phyloP scores from a whole-genome alignment of 1,140 invertebrate species.

The Drosophila nigromelanica region DNA sequence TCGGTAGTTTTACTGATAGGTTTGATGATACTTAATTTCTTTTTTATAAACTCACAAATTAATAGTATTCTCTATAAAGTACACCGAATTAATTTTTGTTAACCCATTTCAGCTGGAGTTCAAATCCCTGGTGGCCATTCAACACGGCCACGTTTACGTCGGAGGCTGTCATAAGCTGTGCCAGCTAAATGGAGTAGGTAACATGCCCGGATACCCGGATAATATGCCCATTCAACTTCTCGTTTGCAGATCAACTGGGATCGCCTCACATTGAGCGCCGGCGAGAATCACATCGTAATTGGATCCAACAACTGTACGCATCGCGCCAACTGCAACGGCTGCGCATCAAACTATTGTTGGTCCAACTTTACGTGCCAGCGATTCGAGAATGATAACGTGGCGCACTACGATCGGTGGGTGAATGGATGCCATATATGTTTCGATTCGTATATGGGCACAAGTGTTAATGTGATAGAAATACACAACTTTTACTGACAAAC shows the following conservation, averaged over 20 bases:
- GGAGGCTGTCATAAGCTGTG: conserved; percentile 68
- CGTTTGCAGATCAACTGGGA: conserved; percentile 66
- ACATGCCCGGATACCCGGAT: background rate
- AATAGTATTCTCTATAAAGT: too few species aligned
- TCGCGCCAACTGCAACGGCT: conserved; percentile 54
- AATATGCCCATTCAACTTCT: background rate
- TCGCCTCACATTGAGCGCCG: conserved; percentile 65
- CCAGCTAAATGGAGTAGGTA: conserved; percentile 56
- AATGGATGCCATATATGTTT: background rate
- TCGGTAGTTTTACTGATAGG: too few species aligned
- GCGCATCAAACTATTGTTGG: conserved; percentile 66
- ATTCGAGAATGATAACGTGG: conserved; percentile 76
- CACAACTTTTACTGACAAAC: too few species aligned
- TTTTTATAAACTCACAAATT: too few species aligned
- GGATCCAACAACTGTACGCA: conserved; percentile 49
- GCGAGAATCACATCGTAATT: conserved; percentile 61
- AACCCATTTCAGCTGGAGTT: conserved; percentile 67
- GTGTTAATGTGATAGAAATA: too few species aligned
- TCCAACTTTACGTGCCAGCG: conserved; percentile 67
- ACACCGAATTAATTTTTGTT: background rate
- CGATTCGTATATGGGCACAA: too few species aligned
- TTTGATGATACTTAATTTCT: too few species aligned
- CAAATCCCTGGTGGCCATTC: conserved; percentile 66
- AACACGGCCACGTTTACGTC: conserved; percentile 75
- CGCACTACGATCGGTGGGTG: conserved; percentile 39